These are phyloP conservation scores for Chelon labrosus DNA, from an alignment of 2,797 vertebrate species.

Conservation along the genomic window DNA sequence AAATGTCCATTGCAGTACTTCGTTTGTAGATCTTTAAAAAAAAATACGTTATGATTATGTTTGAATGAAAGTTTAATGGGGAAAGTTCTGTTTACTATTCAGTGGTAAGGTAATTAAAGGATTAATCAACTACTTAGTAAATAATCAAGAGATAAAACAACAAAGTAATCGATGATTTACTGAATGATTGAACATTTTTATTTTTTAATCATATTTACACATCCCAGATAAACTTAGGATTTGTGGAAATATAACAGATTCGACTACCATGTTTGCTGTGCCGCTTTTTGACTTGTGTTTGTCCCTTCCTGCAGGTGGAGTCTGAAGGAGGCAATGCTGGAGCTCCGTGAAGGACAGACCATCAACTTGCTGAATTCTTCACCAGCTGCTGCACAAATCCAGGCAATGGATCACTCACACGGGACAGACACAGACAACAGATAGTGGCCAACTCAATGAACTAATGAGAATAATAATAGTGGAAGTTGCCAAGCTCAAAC, in stretches of 20 bases:
- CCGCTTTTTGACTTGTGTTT: neutral
- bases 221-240: neutral
- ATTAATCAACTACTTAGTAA: too few relatives aligned
- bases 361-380: conserved; percentile 53
- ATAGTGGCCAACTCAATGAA: conserved; percentile 6
- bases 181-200: neutral
- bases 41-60: too few relatives aligned
- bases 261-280: neutral
- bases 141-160: neutral
- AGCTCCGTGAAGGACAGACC: conserved; percentile 55
- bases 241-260: neutral
- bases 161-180: neutral
- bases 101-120: too few relatives aligned
- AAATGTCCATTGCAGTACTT: too few relatives aligned
- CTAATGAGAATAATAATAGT: neutral
- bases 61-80: too few relatives aligned
- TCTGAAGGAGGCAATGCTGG: conserved; percentile 59
- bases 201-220: neutral
- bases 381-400: neutral
- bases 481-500: neutral
- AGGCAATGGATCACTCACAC: neutral
- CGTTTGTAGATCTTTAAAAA: too few relatives aligned
- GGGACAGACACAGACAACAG: neutral
- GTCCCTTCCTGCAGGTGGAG: conserved; percentile 53
- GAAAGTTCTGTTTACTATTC: too few relatives aligned